A percentile compares a stretch with the other conserved stretches of the same genome.
These are phyloP conservation scores for Syngnathus rostellatus DNA, from an alignment of 2,797 vertebrate genomes.

Conservation along the genomic window DNA sequence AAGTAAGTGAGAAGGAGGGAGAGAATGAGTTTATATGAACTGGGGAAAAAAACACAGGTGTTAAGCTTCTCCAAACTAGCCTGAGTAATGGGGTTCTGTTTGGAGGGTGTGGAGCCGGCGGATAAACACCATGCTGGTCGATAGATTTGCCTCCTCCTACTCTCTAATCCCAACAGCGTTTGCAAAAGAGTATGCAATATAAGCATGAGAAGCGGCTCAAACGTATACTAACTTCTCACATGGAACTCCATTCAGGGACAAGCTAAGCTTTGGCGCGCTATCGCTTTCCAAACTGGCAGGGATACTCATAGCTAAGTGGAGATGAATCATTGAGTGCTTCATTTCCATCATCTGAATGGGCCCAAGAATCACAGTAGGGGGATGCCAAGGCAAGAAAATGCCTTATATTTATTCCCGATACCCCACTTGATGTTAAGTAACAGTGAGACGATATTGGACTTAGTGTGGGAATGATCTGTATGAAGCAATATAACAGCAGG, in stretches of 20 bases:
- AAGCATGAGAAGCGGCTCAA: conserved; percentile 53
- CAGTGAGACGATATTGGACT: conserved; percentile 22
- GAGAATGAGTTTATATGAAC: conserved; percentile 64
- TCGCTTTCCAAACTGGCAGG: conserved; percentile 62
- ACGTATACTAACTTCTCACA: conserved; percentile 61
- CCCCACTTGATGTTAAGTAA: conserved; percentile 3
- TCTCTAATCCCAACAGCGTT: conserved; percentile 62
- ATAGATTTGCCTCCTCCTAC: conserved; percentile 59
- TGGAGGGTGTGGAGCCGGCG: conserved; percentile 54
- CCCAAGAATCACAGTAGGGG: conserved; percentile 43
- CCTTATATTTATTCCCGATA: conserved; percentile 30
- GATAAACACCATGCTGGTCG: conserved; percentile 63
- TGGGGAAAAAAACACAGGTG: conserved; percentile 58
- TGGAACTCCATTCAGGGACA: conserved; percentile 51
- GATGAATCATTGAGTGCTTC: conserved; percentile 58
- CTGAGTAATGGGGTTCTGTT: conserved; percentile 64
- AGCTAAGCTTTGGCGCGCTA: conserved; percentile 57
- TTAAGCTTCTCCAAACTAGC: conserved; percentile 68
- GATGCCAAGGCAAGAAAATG: conserved; percentile 36
- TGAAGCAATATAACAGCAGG: neutral
- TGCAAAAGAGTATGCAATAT: conserved; percentile 60
- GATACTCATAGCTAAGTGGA: conserved; percentile 55
- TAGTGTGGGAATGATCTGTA: neutral
- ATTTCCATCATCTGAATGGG: conserved; percentile 59
- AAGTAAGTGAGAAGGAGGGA: conserved; percentile 58